A percentile compares a stretch with the other conserved stretches of the same genome.
These are phyloP conservation scores for Oceanodroma leucorhoa DNA, from an alignment of 2,797 vertebrate species.

Conservation along the genomic window DNA sequence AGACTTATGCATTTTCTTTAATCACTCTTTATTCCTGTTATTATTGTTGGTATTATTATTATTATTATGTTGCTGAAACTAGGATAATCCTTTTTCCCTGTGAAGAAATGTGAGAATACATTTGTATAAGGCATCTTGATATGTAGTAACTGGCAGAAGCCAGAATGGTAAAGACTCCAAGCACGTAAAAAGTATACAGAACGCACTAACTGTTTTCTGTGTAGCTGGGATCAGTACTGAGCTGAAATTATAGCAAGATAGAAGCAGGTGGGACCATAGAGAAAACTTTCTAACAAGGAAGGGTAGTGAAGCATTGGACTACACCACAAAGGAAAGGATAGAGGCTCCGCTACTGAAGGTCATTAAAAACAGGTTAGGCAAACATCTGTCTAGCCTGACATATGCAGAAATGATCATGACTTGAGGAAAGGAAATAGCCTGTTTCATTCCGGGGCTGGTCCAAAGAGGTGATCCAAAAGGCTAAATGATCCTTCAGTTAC, in stretches of 20 bases:
- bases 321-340: background rate
- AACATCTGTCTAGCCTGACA: background rate
- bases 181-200: background rate
- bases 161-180: background rate
- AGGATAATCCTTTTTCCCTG: background rate
- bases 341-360: background rate
- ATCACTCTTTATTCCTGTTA: background rate
- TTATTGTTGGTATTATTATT: no score
- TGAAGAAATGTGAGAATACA: background rate
- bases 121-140: background rate
- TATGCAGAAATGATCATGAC: background rate
- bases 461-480: background rate
- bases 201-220: background rate
- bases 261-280: background rate
- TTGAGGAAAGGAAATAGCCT: background rate
- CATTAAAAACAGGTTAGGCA: background rate
- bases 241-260: background rate
- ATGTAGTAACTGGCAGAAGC: background rate
- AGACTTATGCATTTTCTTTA: background rate
- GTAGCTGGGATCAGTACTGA: background rate
- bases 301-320: background rate
- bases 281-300: background rate
- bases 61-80: background rate
- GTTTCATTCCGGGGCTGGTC: background rate
- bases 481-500: background rate